Percentiles rank a stretch among this genome's conserved stretches.
These are phyloP conservation scores for Anoplophora glabripennis DNA, from an alignment of 1,140 invertebrate species.

Conservation along the genomic window DNA sequence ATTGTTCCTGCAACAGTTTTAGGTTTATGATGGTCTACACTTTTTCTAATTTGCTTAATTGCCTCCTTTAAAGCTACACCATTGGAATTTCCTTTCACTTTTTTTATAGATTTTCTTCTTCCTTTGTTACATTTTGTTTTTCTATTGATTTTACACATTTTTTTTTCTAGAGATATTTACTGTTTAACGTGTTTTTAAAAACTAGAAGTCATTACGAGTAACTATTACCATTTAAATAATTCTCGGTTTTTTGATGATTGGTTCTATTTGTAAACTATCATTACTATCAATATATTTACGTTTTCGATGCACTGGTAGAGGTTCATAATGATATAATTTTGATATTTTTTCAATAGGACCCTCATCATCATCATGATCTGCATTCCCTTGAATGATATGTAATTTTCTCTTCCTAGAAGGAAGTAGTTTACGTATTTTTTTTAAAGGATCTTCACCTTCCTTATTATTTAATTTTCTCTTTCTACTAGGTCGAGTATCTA, in stretches of 20 bases:
- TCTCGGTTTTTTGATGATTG: neutral
- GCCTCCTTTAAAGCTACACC: neutral
- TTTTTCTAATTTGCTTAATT: slow-evolving; percentile 17
- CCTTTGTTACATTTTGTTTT: slow-evolving; percentile 11
- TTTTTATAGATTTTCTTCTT: neutral
- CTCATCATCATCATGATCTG: too few species aligned
- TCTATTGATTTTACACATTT: neutral
- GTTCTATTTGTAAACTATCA: slow-evolving; percentile 4
- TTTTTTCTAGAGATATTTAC: neutral
- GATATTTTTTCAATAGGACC: too few species aligned
- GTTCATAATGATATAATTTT: too few species aligned
- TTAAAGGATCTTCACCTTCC: too few species aligned
- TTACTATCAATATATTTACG: too few species aligned
- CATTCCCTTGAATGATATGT: neutral
- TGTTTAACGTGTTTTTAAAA: neutral
- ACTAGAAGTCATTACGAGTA: neutral
- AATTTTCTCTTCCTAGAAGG: neutral
- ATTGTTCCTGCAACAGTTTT: too few species aligned
- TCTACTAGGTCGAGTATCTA: too few species aligned
- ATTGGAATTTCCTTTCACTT: neutral
- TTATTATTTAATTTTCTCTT: too few species aligned
- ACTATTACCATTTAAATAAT: neutral
- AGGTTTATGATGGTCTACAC: too few species aligned
- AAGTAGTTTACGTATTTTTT: neutral
- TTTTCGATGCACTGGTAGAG: too few species aligned